Evolutionary conservation across 2,888 invertebrate species (phyloP), one percentile per base, ranked within the genome.

Genomic region (Rugalucina vietnamica): DNA sequence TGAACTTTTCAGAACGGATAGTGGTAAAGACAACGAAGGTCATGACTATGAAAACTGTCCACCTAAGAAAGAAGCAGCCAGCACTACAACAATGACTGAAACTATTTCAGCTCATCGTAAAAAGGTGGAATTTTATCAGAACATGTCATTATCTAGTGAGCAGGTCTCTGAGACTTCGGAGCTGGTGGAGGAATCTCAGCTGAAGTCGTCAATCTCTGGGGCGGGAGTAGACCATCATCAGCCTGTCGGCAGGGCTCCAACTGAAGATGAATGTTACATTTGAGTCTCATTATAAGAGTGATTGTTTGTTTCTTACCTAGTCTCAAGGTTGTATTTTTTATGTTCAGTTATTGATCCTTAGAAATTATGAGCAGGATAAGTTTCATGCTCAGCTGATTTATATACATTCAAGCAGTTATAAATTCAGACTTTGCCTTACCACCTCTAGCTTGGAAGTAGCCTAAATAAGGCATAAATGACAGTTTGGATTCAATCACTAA

Each of bases 1-100:
- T n/a, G 78, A 78, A 1, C 27, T 54, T 1, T 77, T 54, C 29
- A 70, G 50, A 27, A 49, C 36, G 27, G 71, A 78, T 18, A 71
- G 57, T 39, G 24, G 54, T 21, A 32, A 69, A 1, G 69, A 29
- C 27, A n/a, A n/a, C n/a, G n/a, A n/a, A n/a, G n/a, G n/a, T n/a
- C 69, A 69, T 50, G 29, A 65, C n/a, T 78, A 65, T 65, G 65
- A 65, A 34, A 65, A 65, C 21, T 34, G 10, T 34, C 32, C 65
- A 4, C 32, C 65, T 3, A 65, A 65, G 65, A 65, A 65, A 29
- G 65, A 32, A 65, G 21, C 12, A 10, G n/a, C n/a, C n/a, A n/a
- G n/a, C n/a, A 65, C 65, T 2, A 65, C 65, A 2, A 65, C 65
- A 32, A 65, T 34, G 21, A 65, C 65, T 34, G 65, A 65, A 34